Conservation (phyloP, 2,113 vertebrate species). For the Oxyura jamaicensis region DNA sequence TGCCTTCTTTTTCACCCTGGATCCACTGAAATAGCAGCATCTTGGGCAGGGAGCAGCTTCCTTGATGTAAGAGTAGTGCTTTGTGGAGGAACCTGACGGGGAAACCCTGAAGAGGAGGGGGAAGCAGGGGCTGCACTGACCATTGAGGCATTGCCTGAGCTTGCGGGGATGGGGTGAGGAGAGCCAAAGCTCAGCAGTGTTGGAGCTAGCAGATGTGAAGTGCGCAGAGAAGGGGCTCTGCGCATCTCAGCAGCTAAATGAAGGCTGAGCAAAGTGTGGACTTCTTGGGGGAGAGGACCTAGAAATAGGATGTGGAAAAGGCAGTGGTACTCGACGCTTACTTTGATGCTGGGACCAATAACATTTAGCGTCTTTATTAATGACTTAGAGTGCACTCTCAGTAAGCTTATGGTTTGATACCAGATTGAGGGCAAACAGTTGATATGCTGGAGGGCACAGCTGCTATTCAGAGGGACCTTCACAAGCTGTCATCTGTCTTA, state of each 20-base stretch:
- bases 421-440: background rate
- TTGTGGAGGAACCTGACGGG: background rate
- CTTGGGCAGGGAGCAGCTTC: background rate
- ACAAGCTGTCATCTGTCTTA: background rate
- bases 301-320: background rate
- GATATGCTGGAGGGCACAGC: background rate
- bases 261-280: background rate
- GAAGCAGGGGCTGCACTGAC: background rate
- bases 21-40: background rate
- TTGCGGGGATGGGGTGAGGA: background rate
- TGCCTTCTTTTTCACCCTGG: background rate
- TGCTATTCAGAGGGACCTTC: background rate
- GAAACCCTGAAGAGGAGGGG: rapidly evolving
- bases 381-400: background rate
- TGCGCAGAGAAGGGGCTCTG: background rate
- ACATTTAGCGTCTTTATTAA: background rate
- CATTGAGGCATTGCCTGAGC: background rate
- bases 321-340: background rate
- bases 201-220: background rate
- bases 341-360: background rate
- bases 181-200: background rate
- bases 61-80: background rate
- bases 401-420: rapidly evolving
- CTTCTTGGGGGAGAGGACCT: background rate
- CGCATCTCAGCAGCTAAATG: background rate